Evolutionary conservation across 1,140 invertebrate genomes (phyloP).

Genomic region (Campoletis sonorensis): DNA sequence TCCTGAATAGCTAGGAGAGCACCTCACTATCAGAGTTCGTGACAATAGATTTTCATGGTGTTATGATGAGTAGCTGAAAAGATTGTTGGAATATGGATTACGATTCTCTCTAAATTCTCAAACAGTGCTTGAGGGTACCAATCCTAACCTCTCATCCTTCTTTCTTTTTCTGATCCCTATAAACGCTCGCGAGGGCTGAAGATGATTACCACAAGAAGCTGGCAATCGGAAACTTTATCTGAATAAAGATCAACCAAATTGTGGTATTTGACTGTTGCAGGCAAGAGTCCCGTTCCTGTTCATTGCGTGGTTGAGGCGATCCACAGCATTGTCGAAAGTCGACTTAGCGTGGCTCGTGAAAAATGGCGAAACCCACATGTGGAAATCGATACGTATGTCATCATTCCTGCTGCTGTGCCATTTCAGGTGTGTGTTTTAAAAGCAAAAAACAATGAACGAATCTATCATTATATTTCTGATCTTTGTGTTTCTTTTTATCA

Average conservation of each 20-base stretch:
- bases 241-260: constrained; percentile 17
- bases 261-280: constrained; percentile 78
- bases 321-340: constrained; percentile 82
- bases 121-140: background rate
- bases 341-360: constrained; percentile 71
- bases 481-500: background rate
- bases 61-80: constrained; percentile 9
- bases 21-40: background rate
- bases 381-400: constrained; percentile 94
- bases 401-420: constrained; percentile 91
- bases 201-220: background rate
- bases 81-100: background rate
- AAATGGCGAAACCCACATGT: constrained; percentile 82
- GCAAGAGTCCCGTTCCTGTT: constrained; percentile 90
- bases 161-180: constrained; percentile 33
- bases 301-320: constrained; percentile 93
- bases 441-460: background rate
- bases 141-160: constrained; percentile 29
- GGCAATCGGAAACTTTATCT: background rate
- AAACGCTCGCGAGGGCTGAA: background rate
- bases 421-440: constrained; percentile 81
- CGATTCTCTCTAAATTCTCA: background rate
- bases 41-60: background rate
- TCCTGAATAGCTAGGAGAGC: background rate
- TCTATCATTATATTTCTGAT: background rate